phyloP scores from a whole-genome alignment of 2,888 invertebrate genomes.

The Sthenelais limicola region DNA sequence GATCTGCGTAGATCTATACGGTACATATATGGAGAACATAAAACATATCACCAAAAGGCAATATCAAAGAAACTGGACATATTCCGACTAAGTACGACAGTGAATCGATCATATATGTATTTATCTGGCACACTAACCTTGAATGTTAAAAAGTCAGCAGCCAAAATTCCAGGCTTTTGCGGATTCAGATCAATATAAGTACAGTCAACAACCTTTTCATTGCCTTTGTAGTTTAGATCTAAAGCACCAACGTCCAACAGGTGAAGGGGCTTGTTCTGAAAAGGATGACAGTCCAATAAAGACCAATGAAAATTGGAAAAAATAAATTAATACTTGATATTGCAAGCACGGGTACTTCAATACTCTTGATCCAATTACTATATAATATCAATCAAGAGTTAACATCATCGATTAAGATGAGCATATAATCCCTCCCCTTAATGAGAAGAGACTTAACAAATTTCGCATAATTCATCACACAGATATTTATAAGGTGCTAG shows the following conservation, averaged over 20 bases:
- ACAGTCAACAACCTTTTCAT: neutral
- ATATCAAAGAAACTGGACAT: too few species aligned
- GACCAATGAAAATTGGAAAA: neutral
- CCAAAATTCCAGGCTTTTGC: conserved; percentile 8
- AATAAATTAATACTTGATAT: neutral
- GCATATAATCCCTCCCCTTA: too few species aligned
- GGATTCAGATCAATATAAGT: conserved; percentile 40
- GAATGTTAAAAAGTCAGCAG: conserved; percentile 29
- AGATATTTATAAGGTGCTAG: too few species aligned
- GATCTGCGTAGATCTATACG: too few species aligned
- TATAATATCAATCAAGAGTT: neutral
- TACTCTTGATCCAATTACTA: neutral
- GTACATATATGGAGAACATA: too few species aligned
- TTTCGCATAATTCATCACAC: too few species aligned
- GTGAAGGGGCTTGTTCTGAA: conserved; percentile 3
- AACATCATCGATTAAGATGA: too few species aligned
- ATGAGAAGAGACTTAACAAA: too few species aligned
- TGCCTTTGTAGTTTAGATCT: conserved; percentile 34
- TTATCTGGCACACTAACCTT: conserved; percentile 28
- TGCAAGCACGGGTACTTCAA: neutral
- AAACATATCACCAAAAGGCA: too few species aligned
- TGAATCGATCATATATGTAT: too few species aligned
- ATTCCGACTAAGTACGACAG: too few species aligned
- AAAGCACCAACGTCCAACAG: conserved; percentile 38
- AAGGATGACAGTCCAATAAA: neutral